These are phyloP conservation scores for Formica selysi DNA, from an alignment of 1,140 invertebrate species.

Conservation along the genomic window DNA sequence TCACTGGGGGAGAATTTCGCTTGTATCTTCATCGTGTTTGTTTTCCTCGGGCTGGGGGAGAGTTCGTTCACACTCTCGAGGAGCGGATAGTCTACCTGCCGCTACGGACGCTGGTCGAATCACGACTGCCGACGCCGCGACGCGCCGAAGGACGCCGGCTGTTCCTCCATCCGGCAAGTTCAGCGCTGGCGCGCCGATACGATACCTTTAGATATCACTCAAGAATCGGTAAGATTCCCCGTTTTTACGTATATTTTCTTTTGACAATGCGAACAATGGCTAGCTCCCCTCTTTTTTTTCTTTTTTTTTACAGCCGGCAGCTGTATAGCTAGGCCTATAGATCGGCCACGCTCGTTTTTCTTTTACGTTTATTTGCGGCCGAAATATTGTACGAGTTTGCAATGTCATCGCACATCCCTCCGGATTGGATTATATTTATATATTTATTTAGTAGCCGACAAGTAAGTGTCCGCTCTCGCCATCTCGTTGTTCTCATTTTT, in stretches of 20 bases:
- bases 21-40: not conserved
- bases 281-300: no score
- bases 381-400: not conserved
- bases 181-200: constrained; percentile 16
- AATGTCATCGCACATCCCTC: no score
- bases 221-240: not conserved
- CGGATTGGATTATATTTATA: not conserved
- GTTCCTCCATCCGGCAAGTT: constrained; percentile 45
- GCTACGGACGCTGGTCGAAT: constrained; percentile 63
- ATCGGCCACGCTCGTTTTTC: not conserved
- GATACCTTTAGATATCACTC: not conserved
- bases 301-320: not conserved
- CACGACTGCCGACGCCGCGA: constrained; percentile 65
- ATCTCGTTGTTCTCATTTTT: not conserved
- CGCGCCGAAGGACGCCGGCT: constrained; percentile 47
- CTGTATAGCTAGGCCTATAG: not conserved
- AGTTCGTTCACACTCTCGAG: not conserved
- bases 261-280: not conserved
- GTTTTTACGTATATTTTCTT: not conserved
- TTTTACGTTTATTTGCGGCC: constrained; percentile 3
- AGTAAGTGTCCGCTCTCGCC: no score
- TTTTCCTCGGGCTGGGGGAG: not conserved
- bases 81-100: constrained; percentile 3
- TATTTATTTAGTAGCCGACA: not conserved
- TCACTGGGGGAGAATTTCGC: not conserved